Percentiles rank a stretch among this genome's conserved stretches.
Conservation (phyloP, 2,113 vertebrate genomes). For the Paraplagusia blochii region DNA sequence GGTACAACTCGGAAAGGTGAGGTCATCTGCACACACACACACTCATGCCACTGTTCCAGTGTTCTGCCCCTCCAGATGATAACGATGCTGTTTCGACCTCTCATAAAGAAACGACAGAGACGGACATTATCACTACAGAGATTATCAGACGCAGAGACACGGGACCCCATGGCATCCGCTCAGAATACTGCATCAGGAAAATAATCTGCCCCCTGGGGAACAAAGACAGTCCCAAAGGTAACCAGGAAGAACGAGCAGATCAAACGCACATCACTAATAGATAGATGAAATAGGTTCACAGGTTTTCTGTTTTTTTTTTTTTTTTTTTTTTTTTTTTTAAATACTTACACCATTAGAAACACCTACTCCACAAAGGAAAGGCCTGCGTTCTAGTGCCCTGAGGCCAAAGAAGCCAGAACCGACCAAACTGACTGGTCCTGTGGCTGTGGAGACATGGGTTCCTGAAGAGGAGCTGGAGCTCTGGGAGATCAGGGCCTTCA, state of each 20-base stretch:
- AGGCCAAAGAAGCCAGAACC: slow-evolving; percentile 95
- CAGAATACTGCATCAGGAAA: slow-evolving; percentile 97
- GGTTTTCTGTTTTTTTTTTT: not conserved
- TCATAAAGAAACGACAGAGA: slow-evolving; percentile 91
- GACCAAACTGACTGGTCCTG: slow-evolving; percentile 90
- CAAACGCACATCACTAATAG: not conserved
- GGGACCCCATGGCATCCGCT: slow-evolving; percentile 92
- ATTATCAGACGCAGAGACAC: slow-evolving; percentile 95
- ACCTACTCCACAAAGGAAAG: slow-evolving; percentile 84
- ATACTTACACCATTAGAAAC: slow-evolving; percentile 88
- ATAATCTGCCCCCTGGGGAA: slow-evolving; percentile 96
- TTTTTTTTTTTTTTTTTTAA: not conserved
- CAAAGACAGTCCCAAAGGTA: slow-evolving; percentile 94
- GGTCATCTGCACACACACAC: not conserved
- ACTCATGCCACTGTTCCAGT: too few species aligned
- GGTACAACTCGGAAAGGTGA: slow-evolving; percentile 93
- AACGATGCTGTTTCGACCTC: not conserved
- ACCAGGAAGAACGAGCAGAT: not conserved
- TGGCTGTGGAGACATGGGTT: slow-evolving; percentile 96
- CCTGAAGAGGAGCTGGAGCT: slow-evolving; percentile 95
- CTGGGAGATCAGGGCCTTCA: slow-evolving; percentile 97
- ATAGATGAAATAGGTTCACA: not conserved
- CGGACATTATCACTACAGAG: slow-evolving; percentile 95
- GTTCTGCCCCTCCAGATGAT: not conserved
- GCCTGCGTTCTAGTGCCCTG: slow-evolving; percentile 89